A percentile compares a stretch with the other conserved stretches of the same genome.
phyloP scores from a whole-genome alignment of 2,888 invertebrate species.

The Sphaerophoria taeniata region DNA sequence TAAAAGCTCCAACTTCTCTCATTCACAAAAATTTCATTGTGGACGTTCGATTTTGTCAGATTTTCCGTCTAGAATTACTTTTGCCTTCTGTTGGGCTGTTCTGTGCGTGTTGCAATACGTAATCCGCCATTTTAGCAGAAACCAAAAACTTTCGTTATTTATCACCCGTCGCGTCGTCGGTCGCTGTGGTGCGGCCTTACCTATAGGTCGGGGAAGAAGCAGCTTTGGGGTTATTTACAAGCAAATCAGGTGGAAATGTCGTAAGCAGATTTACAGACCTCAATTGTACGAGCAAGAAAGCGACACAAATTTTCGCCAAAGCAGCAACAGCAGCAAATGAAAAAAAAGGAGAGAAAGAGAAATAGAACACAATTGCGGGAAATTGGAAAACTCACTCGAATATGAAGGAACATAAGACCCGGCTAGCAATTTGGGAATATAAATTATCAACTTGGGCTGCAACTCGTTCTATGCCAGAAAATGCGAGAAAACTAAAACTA shows the following conservation, averaged over 20 bases:
- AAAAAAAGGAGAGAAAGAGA: too few relatives aligned
- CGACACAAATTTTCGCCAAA: constrained; percentile 8
- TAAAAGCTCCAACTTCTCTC: constrained; percentile 42
- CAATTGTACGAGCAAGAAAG: constrained; percentile 14
- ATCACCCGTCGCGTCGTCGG: constrained; percentile 21
- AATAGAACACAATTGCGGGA: constrained; percentile 7
- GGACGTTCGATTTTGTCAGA: constrained; percentile 55
- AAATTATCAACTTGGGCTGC: constrained; percentile 74
- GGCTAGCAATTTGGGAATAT: constrained; percentile 45
- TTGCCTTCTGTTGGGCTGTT: neutral
- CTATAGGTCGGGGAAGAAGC: neutral
- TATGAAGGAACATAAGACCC: neutral
- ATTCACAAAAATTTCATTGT: constrained; percentile 28
- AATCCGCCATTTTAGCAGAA: constrained; percentile 37
- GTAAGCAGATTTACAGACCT: constrained; percentile 28
- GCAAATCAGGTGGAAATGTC: constrained; percentile 68
- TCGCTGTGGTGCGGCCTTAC: constrained; percentile 33
- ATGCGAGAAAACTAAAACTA: constrained; percentile 42
- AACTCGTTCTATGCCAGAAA: constrained; percentile 25
- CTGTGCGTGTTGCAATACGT: constrained; percentile 55
- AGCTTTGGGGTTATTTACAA: neutral
- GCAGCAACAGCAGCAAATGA: constrained; percentile 6
- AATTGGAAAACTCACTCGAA: neutral
- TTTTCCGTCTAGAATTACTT: constrained; percentile 43
- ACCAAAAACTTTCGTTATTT: constrained; percentile 33